Base-by-base conservation (phyloP, 2,888 invertebrate species). In the Pimpla rufipes region DNA sequence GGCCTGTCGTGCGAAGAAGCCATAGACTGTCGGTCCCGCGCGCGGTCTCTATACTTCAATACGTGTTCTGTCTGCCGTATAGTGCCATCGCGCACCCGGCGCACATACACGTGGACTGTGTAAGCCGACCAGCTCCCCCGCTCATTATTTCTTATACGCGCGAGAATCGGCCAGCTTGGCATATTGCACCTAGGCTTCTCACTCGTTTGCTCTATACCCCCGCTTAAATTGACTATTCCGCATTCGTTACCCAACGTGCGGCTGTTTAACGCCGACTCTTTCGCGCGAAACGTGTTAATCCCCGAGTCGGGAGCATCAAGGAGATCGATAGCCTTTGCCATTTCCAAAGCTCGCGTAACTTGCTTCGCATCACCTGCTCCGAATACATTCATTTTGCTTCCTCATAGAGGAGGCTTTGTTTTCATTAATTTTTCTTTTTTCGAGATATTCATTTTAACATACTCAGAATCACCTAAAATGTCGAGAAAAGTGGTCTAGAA, bases 1-100 rank as follows among this genome's bases (percentile, higher is more conserved):
- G 91, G 90, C 87, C 85, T 91, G 88, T 90, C 93, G 93, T 92
- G 93, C 87, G 89, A 91, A 92, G 91, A 88, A 90, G 91, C 91
- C 91, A 91, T 93, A 90, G 89, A 79, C 85, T 50, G 83, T 71
- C 64, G 81, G 59, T 79, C 76, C 83, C 84, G 82, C 83, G 75
- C 85, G 64, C 82, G 86, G 86, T 87, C 87, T 86, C 85, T 87
- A 86, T 81, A 87, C 88, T 64, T 42, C 11, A 47, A 79, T 74
- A 79, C 40, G 55, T 64, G 66, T 59, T 45, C 81, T 7, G 18
- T 45, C 81, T 7, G 18, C 29, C 7, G 16, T 75, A 78, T 73
- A 55, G 57, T 52, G 76, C 59, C 71, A 79, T 82, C 59, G 71
- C 67, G 52, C 62, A 74, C 67, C 23, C 13, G 21, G 52, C 66